Evolutionary conservation across 2,113 vertebrate genomes (phyloP).

Genomic region (Trematomus loennbergii): DNA sequence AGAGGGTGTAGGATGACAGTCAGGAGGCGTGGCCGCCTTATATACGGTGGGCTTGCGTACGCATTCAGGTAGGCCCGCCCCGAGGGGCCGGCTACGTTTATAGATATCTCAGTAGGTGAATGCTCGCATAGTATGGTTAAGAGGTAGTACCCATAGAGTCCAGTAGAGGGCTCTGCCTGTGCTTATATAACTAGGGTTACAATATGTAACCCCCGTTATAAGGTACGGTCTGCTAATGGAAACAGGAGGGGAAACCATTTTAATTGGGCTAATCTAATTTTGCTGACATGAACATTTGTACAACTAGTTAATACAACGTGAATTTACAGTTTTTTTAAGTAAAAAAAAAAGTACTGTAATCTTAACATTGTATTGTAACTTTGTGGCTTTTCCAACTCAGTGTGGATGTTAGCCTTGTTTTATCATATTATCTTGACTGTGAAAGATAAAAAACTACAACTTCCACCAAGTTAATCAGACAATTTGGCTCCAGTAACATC

Average conservation of each 20-base stretch:
- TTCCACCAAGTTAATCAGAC: constrained; percentile 8
- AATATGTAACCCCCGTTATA: too few species aligned
- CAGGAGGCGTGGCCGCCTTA: too few species aligned
- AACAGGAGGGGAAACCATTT: constrained; percentile 9
- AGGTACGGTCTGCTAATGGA: not conserved
- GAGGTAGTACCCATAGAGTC: too few species aligned
- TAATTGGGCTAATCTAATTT: constrained; percentile 25
- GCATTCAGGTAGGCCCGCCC: too few species aligned
- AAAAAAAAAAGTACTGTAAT: not conserved
- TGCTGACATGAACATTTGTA: constrained; percentile 20
- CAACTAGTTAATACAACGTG: not conserved
- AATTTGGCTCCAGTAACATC: constrained; percentile 1
- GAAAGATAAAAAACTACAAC: not conserved
- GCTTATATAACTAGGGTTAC: too few species aligned
- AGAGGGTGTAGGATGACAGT: too few species aligned
- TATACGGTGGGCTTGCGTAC: too few species aligned
- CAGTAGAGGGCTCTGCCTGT: too few species aligned
- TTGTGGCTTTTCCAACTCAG: not conserved
- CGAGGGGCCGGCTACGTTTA: too few species aligned
- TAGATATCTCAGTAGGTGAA: too few species aligned
- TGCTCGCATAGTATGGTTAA: too few species aligned
- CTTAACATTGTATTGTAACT: not conserved
- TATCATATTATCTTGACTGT: constrained; percentile 14
- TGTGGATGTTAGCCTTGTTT: not conserved
- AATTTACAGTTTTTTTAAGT: too few species aligned